phyloP scores from a whole-genome alignment of 2,888 invertebrate species.

The Hyppa rectilinea region DNA sequence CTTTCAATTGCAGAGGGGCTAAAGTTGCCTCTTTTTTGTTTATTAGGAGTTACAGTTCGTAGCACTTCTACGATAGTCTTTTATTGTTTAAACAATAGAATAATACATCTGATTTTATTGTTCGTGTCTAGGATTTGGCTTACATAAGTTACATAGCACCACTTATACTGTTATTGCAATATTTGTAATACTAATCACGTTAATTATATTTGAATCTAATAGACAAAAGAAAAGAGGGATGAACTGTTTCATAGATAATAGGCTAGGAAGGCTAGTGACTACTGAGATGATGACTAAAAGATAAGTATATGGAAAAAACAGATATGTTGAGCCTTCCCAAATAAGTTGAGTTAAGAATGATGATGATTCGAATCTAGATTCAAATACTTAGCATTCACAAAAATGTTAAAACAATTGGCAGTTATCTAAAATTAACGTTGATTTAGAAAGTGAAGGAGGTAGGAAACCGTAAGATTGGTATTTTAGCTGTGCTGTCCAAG shows the following conservation, averaged over 20 bases:
- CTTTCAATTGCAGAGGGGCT: not conserved
- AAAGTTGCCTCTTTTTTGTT: conserved; percentile 15
- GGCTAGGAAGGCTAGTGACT: not conserved
- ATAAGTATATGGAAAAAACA: not conserved
- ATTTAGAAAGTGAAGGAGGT: conserved; percentile 69
- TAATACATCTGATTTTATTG: not conserved
- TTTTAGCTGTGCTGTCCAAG: conserved; percentile 61
- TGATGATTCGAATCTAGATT: not conserved
- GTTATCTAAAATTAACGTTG: conserved; percentile 10
- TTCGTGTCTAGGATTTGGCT: not conserved
- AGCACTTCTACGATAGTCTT: not conserved
- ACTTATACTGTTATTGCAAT: not conserved
- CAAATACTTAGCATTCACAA: conserved; percentile 14
- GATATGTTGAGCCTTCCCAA: not conserved
- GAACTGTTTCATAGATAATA: no score
- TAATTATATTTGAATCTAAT: no score
- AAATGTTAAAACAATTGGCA: conserved; percentile 21
- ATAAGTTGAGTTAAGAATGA: not conserved
- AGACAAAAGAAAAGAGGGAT: no score
- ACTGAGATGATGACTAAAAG: not conserved
- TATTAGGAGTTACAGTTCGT: not conserved
- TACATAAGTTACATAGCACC: not conserved
- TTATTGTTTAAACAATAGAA: not conserved
- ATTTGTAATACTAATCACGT: no score
- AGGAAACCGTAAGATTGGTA: conserved; percentile 69